A percentile compares a stretch with the other conserved stretches of the same genome.
Conservation (phyloP, 2,797 vertebrate genomes). For the Peromyscus eremicus region DNA sequence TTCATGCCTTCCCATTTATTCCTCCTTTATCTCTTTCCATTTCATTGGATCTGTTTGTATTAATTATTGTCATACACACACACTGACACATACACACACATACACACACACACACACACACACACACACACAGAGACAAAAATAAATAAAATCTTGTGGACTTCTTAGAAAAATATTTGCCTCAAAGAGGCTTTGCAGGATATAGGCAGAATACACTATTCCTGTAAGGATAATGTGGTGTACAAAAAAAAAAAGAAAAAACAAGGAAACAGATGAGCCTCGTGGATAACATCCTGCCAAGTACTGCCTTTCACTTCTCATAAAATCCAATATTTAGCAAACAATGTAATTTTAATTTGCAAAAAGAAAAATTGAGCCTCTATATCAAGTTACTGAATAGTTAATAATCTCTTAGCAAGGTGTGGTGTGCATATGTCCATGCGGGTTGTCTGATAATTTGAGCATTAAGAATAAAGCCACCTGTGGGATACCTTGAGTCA, state of each 20-base stretch:
- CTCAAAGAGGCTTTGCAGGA: not conserved
- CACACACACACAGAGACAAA: too few species aligned
- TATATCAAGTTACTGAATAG: not conserved
- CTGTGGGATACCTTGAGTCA: not conserved
- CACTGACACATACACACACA: too few species aligned
- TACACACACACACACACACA: too few species aligned
- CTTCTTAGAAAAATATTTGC: slow-evolving; percentile 34
- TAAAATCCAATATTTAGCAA: not conserved
- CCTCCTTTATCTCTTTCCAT: not conserved
- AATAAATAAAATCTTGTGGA: not conserved
- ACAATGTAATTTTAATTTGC: not conserved
- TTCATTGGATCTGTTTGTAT: too few species aligned
- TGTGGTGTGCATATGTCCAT: not conserved
- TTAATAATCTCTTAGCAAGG: not conserved
- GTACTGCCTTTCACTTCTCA: not conserved
- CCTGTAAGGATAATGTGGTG: not conserved
- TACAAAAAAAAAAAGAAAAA: not conserved
- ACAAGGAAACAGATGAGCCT: not conserved
- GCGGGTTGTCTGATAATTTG: not conserved
- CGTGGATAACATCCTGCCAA: not conserved
- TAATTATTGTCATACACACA: not conserved
- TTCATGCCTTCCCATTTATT: not conserved
- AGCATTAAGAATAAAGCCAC: not conserved
- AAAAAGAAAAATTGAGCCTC: not conserved
- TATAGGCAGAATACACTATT: not conserved